Base-by-base conservation (phyloP, 2,113 vertebrate species). In the Pseudopipra pipra region DNA sequence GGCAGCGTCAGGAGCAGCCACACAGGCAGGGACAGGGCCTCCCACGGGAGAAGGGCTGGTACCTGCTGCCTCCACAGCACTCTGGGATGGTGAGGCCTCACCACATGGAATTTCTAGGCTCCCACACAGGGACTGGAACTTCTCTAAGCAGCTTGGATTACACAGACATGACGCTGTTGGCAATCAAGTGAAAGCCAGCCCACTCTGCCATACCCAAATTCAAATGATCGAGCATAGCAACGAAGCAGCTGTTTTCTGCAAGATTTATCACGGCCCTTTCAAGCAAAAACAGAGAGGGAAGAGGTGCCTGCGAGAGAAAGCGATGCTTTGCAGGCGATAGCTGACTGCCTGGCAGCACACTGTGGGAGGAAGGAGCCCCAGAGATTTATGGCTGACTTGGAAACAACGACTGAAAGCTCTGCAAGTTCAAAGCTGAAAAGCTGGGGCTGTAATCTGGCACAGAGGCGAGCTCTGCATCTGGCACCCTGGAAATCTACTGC, bases 361-460 rank as follows among this genome's bases (percentile, higher is more conserved):
- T 67, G 72, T 35, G 75, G 90, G 90, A 94, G 85, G 87, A 90
- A 90, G 55, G 63, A 86, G 73, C 66, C 79, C 4, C 0, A 49
- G 49, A 92, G 96, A 96, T 95, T 96, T 95, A 94, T 76, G 66
- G 80, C 85, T 65, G 73, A 87, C 83, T 88, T 35, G 31, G 80
- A 96, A 94, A 90, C 61, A 74, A 74, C 7, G 1, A 54, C 79
- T 78, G 88, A 96, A 90, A 90, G 71, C 90, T 85, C 90, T 83
- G 67, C 63, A 80, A 94, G 75, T 55, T 76, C 87, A 93, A 47
- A 92, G 85, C 82, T 70, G 87, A 83, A 82, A 91, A 86, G 79
- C 18, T 56, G 44, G 61, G 76, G 66, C 90, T 21, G 20, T 81
- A 52, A 75, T 78, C 44, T 92, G 93, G 75, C 85, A 88, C 3